Conservation (phyloP, 1,140 invertebrate species). For the Papilio dardanus region DNA sequence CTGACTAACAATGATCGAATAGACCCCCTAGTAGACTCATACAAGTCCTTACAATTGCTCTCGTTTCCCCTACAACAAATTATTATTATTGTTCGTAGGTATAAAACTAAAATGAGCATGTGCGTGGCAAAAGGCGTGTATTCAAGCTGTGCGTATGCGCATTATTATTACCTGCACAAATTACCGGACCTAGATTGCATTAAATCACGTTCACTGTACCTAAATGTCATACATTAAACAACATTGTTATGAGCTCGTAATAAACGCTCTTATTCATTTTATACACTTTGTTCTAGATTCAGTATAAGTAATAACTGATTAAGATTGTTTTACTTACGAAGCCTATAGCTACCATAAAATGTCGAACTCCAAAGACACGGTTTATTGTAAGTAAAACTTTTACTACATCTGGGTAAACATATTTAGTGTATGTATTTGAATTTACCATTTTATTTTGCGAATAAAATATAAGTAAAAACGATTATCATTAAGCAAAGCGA, state of each 20-base stretch:
- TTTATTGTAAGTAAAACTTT: no score
- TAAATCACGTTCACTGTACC: conserved; percentile 20
- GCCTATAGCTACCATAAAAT: background rate
- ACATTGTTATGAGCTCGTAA: conserved; percentile 1
- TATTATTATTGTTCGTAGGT: conserved; percentile 12
- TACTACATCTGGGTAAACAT: no score
- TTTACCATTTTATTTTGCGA: no score
- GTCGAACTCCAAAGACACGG: background rate
- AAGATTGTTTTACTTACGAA: background rate
- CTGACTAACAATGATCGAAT: background rate
- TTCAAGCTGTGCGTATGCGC: conserved; percentile 6
- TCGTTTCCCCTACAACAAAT: conserved; percentile 15
- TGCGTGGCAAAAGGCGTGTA: conserved; percentile 22
- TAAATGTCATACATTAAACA: conserved; percentile 21
- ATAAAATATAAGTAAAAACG: no score
- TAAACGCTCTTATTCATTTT: background rate
- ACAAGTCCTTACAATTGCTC: conserved; percentile 18
- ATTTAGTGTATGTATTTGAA: no score
- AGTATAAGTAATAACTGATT: background rate
- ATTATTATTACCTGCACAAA: conserved; percentile 22
- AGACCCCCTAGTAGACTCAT: background rate
- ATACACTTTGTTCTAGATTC: background rate
- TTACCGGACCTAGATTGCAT: conserved; percentile 8
- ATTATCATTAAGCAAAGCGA: no score
- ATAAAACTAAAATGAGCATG: conserved; percentile 24